Evolutionary conservation across 1,140 invertebrate species (phyloP).

Genomic region (Metopolophium dirhodum): DNA sequence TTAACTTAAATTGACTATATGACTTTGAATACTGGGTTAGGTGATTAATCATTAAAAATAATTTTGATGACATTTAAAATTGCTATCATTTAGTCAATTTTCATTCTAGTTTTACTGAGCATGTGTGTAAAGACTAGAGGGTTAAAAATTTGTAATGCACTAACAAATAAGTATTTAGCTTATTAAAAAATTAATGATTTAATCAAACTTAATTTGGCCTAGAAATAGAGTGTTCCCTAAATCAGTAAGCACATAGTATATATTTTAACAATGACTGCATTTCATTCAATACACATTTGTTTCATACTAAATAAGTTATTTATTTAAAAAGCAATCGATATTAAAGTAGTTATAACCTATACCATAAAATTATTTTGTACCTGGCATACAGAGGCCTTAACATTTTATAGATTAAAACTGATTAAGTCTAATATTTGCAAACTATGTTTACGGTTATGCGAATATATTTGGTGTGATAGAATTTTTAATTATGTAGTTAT

Average conservation of each 20-base stretch:
- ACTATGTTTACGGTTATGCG: background rate
- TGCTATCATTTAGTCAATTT: background rate
- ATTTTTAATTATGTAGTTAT: background rate
- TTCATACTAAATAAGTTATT: background rate
- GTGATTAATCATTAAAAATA: background rate
- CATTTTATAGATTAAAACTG: background rate
- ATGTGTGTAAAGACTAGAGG: background rate
- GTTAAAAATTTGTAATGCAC: background rate
- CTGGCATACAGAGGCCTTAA: slow-evolving; percentile 4
- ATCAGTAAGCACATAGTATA: background rate
- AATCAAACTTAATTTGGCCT: background rate
- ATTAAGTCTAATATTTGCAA: background rate
- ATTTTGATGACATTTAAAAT: background rate
- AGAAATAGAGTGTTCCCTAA: background rate
- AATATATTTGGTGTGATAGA: background rate
- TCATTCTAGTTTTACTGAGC: background rate
- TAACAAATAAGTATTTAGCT: background rate
- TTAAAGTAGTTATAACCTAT: background rate
- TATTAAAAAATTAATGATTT: background rate
- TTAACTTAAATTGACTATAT: background rate
- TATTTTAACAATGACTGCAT: background rate
- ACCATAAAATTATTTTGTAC: background rate
- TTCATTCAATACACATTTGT: background rate
- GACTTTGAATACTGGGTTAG: background rate
- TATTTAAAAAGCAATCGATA: background rate